Evolutionary conservation across 2,113 vertebrate species (phyloP).

Genomic region (Crotophaga sulcirostris): DNA sequence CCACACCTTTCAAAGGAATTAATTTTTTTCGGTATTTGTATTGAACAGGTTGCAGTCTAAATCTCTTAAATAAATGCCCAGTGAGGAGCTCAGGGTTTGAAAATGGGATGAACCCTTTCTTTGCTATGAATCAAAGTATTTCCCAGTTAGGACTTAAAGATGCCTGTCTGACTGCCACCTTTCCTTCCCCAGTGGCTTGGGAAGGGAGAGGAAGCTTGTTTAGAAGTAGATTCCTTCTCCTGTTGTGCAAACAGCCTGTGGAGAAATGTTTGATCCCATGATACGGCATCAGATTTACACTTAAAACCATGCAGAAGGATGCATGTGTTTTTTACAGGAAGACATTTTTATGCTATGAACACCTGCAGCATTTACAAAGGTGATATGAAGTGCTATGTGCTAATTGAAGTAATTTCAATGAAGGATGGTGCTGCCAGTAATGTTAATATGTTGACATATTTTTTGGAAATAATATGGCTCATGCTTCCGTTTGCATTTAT

Average conservation of each 20-base stretch:
- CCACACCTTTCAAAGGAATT: background rate
- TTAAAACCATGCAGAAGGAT: background rate
- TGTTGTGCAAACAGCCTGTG: background rate
- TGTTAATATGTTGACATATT: background rate
- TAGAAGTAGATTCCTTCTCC: background rate
- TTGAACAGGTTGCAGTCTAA: background rate
- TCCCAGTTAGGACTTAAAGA: background rate
- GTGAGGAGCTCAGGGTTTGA: background rate
- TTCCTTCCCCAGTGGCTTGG: background rate
- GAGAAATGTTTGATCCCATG: background rate
- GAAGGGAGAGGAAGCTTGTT: background rate
- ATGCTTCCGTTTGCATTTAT: slow-evolving; percentile 34
- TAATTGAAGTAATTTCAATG: background rate
- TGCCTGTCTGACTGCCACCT: background rate
- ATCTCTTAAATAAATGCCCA: background rate
- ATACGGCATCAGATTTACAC: background rate
- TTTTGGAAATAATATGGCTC: background rate
- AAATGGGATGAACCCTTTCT: background rate
- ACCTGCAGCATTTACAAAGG: background rate
- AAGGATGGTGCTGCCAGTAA: background rate
- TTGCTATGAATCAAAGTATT: background rate
- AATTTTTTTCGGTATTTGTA: background rate
- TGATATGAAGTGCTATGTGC: background rate
- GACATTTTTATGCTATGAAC: background rate
- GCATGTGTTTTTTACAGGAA: background rate